phyloP scores from a whole-genome alignment of 1,140 invertebrate genomes.

The Caligus rogercresseyi region DNA sequence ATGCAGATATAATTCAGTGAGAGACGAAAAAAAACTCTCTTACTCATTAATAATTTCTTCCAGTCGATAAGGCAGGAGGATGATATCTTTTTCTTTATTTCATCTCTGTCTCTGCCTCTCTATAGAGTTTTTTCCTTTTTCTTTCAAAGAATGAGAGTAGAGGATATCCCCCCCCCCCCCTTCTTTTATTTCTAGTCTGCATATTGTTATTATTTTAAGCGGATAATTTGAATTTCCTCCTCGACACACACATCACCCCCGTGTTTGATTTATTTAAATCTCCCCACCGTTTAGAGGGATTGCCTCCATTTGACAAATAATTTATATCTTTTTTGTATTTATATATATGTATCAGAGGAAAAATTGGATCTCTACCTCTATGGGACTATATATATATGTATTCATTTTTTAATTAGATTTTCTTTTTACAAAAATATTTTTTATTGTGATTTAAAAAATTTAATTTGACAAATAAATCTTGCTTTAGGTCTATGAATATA shows the following conservation, averaged over 20 bases:
- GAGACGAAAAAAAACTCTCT: neutral
- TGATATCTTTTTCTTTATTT: neutral
- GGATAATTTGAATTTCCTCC: neutral
- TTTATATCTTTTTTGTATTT: constrained; percentile 1
- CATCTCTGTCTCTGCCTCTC: neutral
- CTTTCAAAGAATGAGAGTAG: too few relatives aligned
- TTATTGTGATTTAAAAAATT: too few relatives aligned
- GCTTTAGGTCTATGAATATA: too few relatives aligned
- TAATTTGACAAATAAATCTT: too few relatives aligned
- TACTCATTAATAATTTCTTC: neutral
- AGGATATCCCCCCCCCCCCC: too few relatives aligned
- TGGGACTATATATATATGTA: too few relatives aligned
- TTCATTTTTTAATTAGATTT: too few relatives aligned
- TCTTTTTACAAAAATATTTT: too few relatives aligned
- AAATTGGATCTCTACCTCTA: too few relatives aligned
- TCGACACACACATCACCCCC: neutral
- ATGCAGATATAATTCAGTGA: neutral
- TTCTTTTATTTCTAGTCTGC: too few relatives aligned
- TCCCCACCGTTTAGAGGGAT: neutral
- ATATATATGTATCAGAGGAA: too few relatives aligned
- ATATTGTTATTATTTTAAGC: neutral
- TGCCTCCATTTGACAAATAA: neutral
- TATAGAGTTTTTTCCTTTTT: too few relatives aligned
- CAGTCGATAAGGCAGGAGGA: neutral
- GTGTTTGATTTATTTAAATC: neutral